Conservation (phyloP, 2,888 invertebrate genomes). For the Trichogramma evanescens region DNA sequence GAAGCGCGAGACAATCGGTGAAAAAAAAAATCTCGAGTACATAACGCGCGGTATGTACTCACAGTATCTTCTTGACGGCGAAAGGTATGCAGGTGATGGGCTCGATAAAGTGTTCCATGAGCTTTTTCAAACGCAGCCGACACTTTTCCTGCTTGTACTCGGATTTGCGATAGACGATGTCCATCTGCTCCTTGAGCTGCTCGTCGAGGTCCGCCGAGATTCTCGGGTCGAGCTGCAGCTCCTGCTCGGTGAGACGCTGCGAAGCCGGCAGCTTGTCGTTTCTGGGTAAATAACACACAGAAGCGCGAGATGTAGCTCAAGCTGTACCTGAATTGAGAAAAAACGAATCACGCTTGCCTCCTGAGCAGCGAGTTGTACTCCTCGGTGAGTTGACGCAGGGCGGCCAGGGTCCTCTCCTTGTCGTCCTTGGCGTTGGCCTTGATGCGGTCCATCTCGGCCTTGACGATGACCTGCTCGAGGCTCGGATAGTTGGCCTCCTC, state of each 20-base stretch:
- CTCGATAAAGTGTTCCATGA: constrained; percentile 61
- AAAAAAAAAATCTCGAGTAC: neutral
- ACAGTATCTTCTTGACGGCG: constrained; percentile 39
- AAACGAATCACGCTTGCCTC: constrained; percentile 39
- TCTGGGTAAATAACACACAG: constrained; percentile 25
- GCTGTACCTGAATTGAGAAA: too few species aligned
- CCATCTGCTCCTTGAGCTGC: constrained; percentile 56
- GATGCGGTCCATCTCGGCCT: constrained; percentile 60
- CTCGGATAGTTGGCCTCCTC: constrained; percentile 45
- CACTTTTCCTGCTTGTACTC: constrained; percentile 67
- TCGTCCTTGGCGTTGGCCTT: constrained; percentile 58
- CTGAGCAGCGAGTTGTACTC: constrained; percentile 55
- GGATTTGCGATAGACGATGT: constrained; percentile 58
- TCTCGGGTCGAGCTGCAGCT: constrained; percentile 62
- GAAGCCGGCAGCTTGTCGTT: constrained; percentile 58
- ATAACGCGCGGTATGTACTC: constrained; percentile 17
- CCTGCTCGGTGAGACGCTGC: constrained; percentile 54
- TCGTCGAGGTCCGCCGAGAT: constrained; percentile 58
- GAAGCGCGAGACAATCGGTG: neutral
- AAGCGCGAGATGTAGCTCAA: too few species aligned
- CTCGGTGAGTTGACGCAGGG: constrained; percentile 52
- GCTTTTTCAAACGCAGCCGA: constrained; percentile 56
- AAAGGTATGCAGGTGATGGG: constrained; percentile 49
- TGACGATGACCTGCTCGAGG: constrained; percentile 65
- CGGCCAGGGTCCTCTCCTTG: constrained; percentile 54